Percentiles rank a stretch among this genome's conserved stretches.
These are phyloP conservation scores for Gisinianus flammeolus DNA, from an alignment of 2,888 invertebrate genomes.

Conservation along the genomic window DNA sequence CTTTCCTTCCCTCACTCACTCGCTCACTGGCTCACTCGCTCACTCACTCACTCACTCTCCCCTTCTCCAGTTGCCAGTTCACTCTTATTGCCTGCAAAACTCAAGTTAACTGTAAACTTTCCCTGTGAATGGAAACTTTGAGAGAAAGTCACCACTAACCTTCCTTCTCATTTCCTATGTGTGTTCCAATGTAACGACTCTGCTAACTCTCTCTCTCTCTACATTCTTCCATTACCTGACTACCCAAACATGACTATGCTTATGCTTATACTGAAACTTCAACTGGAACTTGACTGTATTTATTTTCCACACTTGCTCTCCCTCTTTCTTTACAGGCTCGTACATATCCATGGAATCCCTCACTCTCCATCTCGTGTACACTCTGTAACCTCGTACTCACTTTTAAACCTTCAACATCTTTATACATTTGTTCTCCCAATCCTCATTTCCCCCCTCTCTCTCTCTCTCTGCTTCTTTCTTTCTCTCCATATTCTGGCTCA, in stretches of 20 bases:
- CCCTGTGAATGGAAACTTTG: constrained; percentile 25
- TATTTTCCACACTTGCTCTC: no score
- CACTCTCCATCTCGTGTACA: not conserved
- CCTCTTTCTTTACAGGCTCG: no score
- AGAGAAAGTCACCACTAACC: constrained; percentile 4
- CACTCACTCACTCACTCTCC: constrained; percentile 17
- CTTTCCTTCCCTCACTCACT: not conserved
- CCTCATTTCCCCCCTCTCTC: not conserved
- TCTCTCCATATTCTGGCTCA: not conserved
- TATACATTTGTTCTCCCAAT: constrained; percentile 5
- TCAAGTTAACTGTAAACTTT: constrained; percentile 29
- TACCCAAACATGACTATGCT: no score
- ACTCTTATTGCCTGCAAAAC: constrained; percentile 23
- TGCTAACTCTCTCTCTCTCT: not conserved
- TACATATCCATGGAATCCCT: no score
- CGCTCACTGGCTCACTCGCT: not conserved
- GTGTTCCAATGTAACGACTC: not conserved
- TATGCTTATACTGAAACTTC: no score
- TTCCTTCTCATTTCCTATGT: not conserved
- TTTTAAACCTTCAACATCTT: no score
- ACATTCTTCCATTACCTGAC: constrained; percentile 1
- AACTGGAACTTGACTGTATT: no score
- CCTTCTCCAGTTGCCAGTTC: not conserved
- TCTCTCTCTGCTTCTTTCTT: not conserved
- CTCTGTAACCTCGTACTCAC: not conserved